Evolutionary conservation across 2,888 invertebrate species (phyloP), one percentile per base, ranked within the genome.

Genomic region (Phaedon cochleariae): DNA sequence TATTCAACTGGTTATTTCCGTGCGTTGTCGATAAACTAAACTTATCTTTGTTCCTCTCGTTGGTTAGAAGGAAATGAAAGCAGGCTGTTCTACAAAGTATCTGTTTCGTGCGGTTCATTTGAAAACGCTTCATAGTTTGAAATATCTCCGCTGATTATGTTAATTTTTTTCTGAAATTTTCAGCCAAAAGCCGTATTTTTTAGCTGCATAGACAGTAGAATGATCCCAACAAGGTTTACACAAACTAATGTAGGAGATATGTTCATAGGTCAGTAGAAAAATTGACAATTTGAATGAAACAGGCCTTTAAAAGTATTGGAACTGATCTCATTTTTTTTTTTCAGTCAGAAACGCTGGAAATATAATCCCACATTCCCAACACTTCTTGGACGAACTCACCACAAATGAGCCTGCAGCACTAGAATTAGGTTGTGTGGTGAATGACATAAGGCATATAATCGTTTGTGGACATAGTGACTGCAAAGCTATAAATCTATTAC

Each of bases 381-480:
- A 94, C 81, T 96, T 96, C 81, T 86, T 89, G 65, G 93, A 94
- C 77, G 94, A 95, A 81, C 89, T 92, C 78, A 94, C 94, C 4
- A 95, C 96, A 76, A 96, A 96, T 74, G 98, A 98, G 84, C 96
- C 97, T 7, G 98, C 97, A 5, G 98, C 97, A 3, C 84, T 98
- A 73, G 98, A 98, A 84, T 87, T 98, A 59, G 97, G 96, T 21
- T 98, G 97, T 82, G 90, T 97, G 18, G 88, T 95, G 45, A 96
- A 97, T 80, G 90, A 95, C 75, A 95, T 98, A 71, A 87, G 92
- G 66, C 96, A 98, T 80, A 90, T 98, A 45, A 94, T 98, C 69
- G 96, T 98, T 2, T 97, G 97, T 80, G 98, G 98, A 0, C 98
- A 98, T 81, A 97, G 97, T 68, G 98, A 98, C 81, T 98, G 98